Base-by-base conservation (phyloP, 2,797 vertebrate species). In the Catharus ustulatus region DNA sequence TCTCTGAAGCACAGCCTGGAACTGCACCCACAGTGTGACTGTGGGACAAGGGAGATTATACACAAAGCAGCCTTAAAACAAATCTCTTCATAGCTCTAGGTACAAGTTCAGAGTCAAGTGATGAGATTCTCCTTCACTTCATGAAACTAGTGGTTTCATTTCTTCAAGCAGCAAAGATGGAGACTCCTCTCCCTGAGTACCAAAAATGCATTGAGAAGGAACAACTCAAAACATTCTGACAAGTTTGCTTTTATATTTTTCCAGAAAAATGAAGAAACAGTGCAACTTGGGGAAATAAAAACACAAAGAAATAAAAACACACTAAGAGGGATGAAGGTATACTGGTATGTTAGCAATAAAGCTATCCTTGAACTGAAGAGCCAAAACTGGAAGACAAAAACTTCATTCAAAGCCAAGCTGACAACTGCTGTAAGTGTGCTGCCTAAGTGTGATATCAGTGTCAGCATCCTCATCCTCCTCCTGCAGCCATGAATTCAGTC, bases 141-240 rank as follows among this genome's bases (percentile, higher is more conserved):
- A 45, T 10, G 0, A 49, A 84, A 69, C 6, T 5, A 27, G 23
- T 0, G 0, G 21, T 15, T 79, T 89, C 13, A 62, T 16, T 62
- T 69, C 36, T 69, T 87, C 63, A 72, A 21, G 40, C 11, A 45
- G 18, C 74, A 75, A 68, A 58, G 49, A 54, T 2, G 10, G 38
- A 80, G 13, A 45, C 9, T 68, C 51, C 89, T 74, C 40, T 46
- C 27, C 11, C 5, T 20, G 9, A n/a, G 8, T 13, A 40, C 27
- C 36, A 68, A 62, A 86, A 24, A 46, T 9, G 5, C 9, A 46
- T 1, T 58, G 27, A 91, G 13, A 13, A 9, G 36, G 78, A 90
- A 68, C 4, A 6, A 75, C 10, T 11, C 58, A 16, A 84, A 73
- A 7, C 43, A 64, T 22, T 55, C 30, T 26, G 29, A 58, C 4